A percentile compares a stretch with the other conserved stretches of the same genome.
phyloP scores from a whole-genome alignment of 2,113 vertebrate species.

The Cervus canadensis region DNA sequence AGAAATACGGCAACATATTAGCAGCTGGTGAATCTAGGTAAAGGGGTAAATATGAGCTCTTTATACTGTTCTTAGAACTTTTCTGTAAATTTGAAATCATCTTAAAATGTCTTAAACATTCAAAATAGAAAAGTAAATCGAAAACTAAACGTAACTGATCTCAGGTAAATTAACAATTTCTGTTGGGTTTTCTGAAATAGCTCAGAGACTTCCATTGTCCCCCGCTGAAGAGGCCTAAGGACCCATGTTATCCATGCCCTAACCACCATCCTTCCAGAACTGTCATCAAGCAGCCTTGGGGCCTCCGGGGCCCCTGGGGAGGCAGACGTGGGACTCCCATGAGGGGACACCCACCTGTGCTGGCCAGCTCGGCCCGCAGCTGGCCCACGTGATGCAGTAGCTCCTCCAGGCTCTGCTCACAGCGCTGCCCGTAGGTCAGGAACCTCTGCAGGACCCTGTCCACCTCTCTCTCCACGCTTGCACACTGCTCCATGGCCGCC shows the following conservation, averaged over 20 bases:
- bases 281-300: background rate
- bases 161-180: background rate
- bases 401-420: constrained; percentile 90
- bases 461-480: constrained; percentile 91
- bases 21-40: background rate
- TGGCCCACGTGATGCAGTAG: constrained; percentile 88
- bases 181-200: background rate
- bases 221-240: background rate
- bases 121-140: background rate
- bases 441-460: constrained; percentile 94
- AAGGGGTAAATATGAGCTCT: background rate
- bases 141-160: background rate
- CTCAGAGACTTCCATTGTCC: background rate
- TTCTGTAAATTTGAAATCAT: background rate
- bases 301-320: background rate
- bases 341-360: constrained; percentile 81
- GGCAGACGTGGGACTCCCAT: background rate
- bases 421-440: constrained; percentile 90
- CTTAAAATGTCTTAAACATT: background rate
- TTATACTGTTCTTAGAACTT: background rate
- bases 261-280: background rate
- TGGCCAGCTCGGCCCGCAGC: constrained; percentile 86
- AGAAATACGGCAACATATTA: background rate
- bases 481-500: constrained; percentile 89
- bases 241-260: background rate